Evolutionary conservation across 2,797 vertebrate species (phyloP).

Genomic region (Calcarius lapponicus): DNA sequence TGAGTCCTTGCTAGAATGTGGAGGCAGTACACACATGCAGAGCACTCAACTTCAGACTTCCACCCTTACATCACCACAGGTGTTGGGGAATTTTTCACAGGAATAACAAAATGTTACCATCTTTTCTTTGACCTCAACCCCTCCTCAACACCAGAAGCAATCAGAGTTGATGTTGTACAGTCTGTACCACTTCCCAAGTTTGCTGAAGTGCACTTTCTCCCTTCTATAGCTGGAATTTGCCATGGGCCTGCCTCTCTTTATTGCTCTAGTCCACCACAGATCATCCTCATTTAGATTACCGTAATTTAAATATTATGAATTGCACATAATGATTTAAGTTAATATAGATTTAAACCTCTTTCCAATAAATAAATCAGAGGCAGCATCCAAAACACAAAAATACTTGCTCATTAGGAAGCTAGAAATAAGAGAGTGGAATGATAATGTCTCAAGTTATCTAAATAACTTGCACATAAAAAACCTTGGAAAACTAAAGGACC

Average conservation of each 20-base stretch:
- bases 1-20: neutral
- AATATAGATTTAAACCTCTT: neutral
- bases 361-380: neutral
- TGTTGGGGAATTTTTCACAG: neutral
- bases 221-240: neutral
- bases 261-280: neutral
- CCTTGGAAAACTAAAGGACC: neutral
- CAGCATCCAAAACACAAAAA: neutral
- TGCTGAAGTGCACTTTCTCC: neutral
- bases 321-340: neutral
- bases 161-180: neutral
- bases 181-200: neutral
- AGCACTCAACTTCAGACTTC: neutral
- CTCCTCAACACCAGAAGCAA: neutral
- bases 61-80: too few relatives aligned
- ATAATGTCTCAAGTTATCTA: neutral
- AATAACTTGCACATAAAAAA: neutral
- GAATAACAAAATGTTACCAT: neutral
- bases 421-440: neutral
- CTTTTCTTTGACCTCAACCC: neutral
- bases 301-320: neutral
- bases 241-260: neutral
- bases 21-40: neutral
- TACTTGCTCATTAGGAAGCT: neutral
- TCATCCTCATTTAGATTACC: neutral